Percentiles rank a stretch among this genome's conserved stretches.
phyloP scores from a whole-genome alignment of 2,113 vertebrate species.

The Cyphomyrus plagiostoma region DNA sequence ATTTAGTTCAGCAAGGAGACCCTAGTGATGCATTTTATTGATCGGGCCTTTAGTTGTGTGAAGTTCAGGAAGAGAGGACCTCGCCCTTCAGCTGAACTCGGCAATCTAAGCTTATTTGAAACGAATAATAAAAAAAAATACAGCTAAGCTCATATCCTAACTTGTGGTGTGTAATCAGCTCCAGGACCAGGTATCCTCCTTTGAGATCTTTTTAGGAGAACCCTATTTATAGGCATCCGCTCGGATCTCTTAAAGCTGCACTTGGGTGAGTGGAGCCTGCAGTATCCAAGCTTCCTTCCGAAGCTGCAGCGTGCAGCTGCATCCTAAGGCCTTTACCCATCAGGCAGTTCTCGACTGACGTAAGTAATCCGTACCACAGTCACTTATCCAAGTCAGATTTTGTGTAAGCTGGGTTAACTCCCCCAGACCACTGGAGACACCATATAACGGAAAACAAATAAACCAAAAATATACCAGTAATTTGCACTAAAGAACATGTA shows the following conservation, averaged over 20 bases:
- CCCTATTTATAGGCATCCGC: background rate
- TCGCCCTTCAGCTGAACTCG: background rate
- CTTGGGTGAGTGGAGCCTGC: background rate
- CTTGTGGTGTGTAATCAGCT: background rate
- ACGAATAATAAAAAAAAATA: background rate
- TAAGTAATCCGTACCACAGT: background rate
- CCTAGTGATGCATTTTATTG: background rate
- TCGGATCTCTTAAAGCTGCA: background rate
- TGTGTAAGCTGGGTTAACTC: background rate
- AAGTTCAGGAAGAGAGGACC: background rate
- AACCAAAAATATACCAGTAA: background rate
- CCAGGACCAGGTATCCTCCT: background rate
- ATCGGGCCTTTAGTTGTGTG: background rate
- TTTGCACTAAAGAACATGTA: background rate
- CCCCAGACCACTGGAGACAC: background rate
- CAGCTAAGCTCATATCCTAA: background rate
- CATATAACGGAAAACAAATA: background rate
- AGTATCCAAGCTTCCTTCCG: background rate
- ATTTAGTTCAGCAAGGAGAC: conserved; percentile 7
- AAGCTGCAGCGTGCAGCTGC: background rate
- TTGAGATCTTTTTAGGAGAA: background rate
- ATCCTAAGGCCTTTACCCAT: background rate
- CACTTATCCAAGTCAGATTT: background rate
- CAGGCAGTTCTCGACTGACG: background rate
- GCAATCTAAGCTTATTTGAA: background rate